A percentile compares a stretch with the other conserved stretches of the same genome.
Conservation (phyloP, 2,797 vertebrate species). For the Cichlasoma orientale region DNA sequence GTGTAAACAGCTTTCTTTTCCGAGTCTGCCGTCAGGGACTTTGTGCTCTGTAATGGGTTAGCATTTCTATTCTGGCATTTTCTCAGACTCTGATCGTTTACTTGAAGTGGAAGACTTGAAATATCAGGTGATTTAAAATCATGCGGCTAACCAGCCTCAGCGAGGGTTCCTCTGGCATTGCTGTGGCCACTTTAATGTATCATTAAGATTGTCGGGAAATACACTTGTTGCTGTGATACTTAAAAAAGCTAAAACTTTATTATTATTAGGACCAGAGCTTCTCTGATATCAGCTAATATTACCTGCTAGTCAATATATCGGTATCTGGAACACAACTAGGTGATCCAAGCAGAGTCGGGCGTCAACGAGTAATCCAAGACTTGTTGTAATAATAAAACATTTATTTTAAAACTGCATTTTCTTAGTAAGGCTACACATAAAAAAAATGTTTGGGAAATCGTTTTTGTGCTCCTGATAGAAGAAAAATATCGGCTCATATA, state of each 20-base stretch:
- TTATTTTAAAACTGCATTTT: background rate
- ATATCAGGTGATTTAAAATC: background rate
- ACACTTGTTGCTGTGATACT: background rate
- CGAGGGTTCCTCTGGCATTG: background rate
- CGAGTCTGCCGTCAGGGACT: background rate
- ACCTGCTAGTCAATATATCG: background rate
- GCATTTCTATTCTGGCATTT: background rate
- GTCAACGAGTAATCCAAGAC: too few species aligned
- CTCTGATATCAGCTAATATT: background rate
- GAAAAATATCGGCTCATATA: background rate
- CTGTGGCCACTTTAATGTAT: background rate
- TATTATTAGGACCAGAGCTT: background rate
- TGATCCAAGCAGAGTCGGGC: too few species aligned
- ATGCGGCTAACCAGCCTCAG: background rate
- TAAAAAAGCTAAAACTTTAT: too few species aligned
- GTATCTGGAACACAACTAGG: background rate
- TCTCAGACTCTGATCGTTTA: background rate
- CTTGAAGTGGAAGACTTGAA: background rate
- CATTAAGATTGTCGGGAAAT: background rate
- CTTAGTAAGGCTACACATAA: background rate
- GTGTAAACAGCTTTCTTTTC: background rate
- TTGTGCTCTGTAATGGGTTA: background rate
- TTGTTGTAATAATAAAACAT: too few species aligned
- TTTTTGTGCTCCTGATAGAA: background rate
- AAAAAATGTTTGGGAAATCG: background rate